These are phyloP conservation scores for Megaceryle torquata DNA, from an alignment of 2,113 vertebrate species.

Conservation along the genomic window DNA sequence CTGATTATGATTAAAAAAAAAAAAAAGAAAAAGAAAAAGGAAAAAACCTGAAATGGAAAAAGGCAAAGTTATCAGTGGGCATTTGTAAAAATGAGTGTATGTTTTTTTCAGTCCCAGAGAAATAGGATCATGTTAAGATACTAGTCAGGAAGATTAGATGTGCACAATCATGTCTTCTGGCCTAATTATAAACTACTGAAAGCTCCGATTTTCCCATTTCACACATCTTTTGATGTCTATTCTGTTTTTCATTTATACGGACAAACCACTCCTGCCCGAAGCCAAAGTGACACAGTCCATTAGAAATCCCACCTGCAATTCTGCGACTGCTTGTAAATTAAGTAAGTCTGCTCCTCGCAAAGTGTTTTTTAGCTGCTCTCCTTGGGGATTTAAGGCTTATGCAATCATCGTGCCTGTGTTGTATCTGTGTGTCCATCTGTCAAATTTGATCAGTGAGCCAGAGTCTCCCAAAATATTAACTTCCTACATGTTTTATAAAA, in stretches of 20 bases:
- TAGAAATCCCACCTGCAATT: constrained; percentile 5
- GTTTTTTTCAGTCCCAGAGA: background rate
- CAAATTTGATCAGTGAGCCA: background rate
- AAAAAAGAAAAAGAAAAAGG: background rate
- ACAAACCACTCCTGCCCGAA: background rate
- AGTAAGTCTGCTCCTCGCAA: background rate
- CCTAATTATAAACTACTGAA: background rate
- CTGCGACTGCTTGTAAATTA: background rate
- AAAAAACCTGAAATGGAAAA: background rate
- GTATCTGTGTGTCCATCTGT: background rate
- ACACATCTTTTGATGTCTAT: background rate
- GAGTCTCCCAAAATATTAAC: background rate
- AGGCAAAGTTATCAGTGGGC: background rate
- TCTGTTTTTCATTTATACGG: background rate
- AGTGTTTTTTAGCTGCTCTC: background rate
- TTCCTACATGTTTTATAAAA: background rate
- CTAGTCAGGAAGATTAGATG: background rate
- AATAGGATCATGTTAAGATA: background rate
- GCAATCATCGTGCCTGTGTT: background rate
- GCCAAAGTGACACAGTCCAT: background rate
- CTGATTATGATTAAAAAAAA: background rate
- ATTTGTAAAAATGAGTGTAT: background rate
- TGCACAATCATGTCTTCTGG: background rate
- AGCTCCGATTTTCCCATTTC: background rate
- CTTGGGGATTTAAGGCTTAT: background rate